A percentile compares a stretch with the other conserved stretches of the same genome.
Conservation (phyloP, 2,797 vertebrate species). For the Pogoniulus pusillus region DNA sequence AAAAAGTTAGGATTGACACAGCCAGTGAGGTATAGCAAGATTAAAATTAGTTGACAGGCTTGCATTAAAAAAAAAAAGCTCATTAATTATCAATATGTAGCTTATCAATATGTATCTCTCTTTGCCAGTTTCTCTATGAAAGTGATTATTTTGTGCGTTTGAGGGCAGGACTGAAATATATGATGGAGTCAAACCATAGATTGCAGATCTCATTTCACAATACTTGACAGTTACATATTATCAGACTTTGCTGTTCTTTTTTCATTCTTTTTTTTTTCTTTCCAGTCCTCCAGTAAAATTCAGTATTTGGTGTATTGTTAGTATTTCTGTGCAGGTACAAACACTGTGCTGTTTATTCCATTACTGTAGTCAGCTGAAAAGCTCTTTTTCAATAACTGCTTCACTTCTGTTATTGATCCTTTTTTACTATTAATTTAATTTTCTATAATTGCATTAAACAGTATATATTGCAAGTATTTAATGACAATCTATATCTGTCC, state of each 20-base stretch:
- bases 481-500: conserved; percentile 7
- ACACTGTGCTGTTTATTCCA: neutral
- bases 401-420: neutral
- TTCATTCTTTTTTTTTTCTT: neutral
- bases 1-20: neutral
- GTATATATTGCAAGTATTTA: conserved; percentile 13
- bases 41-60: neutral
- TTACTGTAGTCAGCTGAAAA: conserved; percentile 8
- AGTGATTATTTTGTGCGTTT: neutral
- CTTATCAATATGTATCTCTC: neutral
- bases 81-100: neutral
- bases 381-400: conserved; percentile 11
- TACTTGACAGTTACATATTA: neutral
- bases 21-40: neutral
- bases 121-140: neutral
- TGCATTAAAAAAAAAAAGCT: neutral
- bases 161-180: neutral
- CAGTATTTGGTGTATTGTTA: neutral
- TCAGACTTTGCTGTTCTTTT: neutral
- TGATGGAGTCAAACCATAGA: neutral
- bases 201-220: neutral
- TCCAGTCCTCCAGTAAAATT: neutral
- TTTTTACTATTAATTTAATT: conserved; percentile 41
- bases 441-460: conserved; percentile 16
- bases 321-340: neutral